These are phyloP conservation scores for Bombylius discolor DNA, from an alignment of 2,888 invertebrate genomes.

Conservation along the genomic window DNA sequence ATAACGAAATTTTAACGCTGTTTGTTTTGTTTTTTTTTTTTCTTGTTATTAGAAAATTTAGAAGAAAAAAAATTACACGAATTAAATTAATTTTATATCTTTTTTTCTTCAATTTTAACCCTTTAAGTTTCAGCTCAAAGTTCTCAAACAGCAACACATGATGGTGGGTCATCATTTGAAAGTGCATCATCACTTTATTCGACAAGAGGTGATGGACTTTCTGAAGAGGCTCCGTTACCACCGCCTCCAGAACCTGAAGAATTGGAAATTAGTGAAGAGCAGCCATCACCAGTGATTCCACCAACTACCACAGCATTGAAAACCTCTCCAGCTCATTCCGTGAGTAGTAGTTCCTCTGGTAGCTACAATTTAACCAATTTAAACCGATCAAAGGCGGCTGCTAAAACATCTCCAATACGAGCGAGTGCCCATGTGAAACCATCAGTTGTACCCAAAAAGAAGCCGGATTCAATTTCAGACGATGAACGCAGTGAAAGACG, in stretches of 20 bases:
- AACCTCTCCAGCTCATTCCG: conserved; percentile 41
- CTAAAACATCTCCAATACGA: conserved; percentile 8
- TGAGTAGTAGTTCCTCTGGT: conserved; percentile 45
- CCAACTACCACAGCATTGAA: conserved; percentile 13
- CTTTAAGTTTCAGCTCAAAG: conserved; percentile 33
- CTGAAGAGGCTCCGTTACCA: conserved; percentile 45
- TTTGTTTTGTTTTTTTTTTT: neutral
- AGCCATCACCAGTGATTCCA: neutral
- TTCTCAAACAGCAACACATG: conserved; percentile 46
- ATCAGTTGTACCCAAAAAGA: conserved; percentile 18
- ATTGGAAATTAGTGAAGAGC: neutral
- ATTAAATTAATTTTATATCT: neutral
- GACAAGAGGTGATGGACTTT: conserved; percentile 53
- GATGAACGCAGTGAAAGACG: conserved; percentile 54
- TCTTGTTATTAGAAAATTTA: no score
- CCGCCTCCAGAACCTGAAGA: conserved; percentile 4
- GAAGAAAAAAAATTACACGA: no score
- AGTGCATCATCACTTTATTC: conserved; percentile 73
- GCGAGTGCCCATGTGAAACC: conserved; percentile 5
- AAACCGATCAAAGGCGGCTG: conserved; percentile 17
- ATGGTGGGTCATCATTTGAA: conserved; percentile 78
- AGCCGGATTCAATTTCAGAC: conserved; percentile 50
- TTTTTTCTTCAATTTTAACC: neutral
- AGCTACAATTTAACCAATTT: conserved; percentile 41
- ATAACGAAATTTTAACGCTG: neutral